phyloP scores from a whole-genome alignment of 2,113 vertebrate species.

The Cavia aperea region DNA sequence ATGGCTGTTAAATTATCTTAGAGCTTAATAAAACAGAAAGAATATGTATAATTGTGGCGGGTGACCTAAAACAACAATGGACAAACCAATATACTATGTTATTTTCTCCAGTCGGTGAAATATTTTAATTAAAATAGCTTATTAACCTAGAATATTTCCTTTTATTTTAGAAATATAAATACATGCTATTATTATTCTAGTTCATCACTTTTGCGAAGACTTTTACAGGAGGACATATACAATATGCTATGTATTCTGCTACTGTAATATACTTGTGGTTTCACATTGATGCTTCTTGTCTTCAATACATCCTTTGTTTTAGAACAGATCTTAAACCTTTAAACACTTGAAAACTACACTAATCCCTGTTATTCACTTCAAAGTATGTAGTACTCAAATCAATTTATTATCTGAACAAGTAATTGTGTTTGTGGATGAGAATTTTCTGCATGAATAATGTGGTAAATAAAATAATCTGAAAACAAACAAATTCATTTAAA shows the following conservation, averaged over 20 bases:
- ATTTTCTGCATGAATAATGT: neutral
- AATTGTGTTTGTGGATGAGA: neutral
- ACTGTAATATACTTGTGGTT: neutral
- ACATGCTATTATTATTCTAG: neutral
- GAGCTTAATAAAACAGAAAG: neutral
- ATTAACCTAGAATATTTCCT: neutral
- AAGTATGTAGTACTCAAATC: neutral
- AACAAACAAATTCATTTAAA: neutral
- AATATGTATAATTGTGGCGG: neutral
- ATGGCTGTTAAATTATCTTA: neutral
- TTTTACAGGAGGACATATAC: neutral
- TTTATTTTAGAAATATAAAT: neutral
- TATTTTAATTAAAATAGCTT: neutral
- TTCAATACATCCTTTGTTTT: neutral
- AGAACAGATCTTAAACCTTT: neutral
- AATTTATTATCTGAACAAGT: neutral
- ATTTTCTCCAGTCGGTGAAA: neutral
- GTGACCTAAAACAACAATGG: neutral
- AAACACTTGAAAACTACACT: neutral
- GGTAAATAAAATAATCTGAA: neutral
- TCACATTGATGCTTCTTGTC: neutral
- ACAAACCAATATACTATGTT: neutral
- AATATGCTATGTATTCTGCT: neutral
- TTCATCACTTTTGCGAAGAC: neutral
- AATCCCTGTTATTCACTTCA: neutral